phyloP scores from a whole-genome alignment of 1,140 invertebrate species.

The Probaryconus sp. region DNA sequence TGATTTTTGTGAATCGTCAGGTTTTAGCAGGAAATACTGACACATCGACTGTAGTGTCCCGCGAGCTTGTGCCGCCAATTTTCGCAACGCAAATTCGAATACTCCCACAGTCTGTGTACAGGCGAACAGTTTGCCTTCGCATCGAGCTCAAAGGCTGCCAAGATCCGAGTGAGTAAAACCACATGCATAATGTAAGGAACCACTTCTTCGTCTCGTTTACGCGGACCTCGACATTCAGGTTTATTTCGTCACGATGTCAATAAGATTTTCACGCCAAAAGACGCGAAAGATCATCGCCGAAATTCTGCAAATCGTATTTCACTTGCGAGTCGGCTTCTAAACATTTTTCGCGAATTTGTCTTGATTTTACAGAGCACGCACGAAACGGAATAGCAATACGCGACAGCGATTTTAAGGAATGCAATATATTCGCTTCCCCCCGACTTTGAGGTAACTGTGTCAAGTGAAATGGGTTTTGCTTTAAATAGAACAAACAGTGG shows the following conservation, averaged over 20 bases:
- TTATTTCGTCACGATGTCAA: no score
- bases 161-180: slow-evolving; percentile 79
- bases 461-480: slow-evolving; percentile 33
- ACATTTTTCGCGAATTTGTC: slow-evolving; percentile 6
- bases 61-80: slow-evolving; percentile 82
- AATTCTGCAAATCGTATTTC: slow-evolving; percentile 14
- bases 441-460: slow-evolving; percentile 30
- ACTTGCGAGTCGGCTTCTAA: slow-evolving; percentile 2
- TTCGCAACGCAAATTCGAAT: slow-evolving; percentile 83
- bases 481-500: slow-evolving; percentile 21
- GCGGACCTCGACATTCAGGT: background rate
- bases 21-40: slow-evolving; percentile 83
- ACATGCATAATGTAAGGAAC: slow-evolving; percentile 43
- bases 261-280: slow-evolving; percentile 24
- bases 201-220: slow-evolving; percentile 3
- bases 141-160: slow-evolving; percentile 84
- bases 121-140: slow-evolving; percentile 84
- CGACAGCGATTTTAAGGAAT: slow-evolving; percentile 35
- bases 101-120: slow-evolving; percentile 83
- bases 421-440: slow-evolving; percentile 36
- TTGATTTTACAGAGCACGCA: slow-evolving; percentile 9
- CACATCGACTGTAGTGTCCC: slow-evolving; percentile 83
- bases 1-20: slow-evolving; percentile 71
- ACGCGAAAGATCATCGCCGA: slow-evolving; percentile 9
- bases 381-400: slow-evolving; percentile 1